Evolutionary conservation across 1,140 invertebrate species (phyloP).

Genomic region (Chrysomallon squamiferum): DNA sequence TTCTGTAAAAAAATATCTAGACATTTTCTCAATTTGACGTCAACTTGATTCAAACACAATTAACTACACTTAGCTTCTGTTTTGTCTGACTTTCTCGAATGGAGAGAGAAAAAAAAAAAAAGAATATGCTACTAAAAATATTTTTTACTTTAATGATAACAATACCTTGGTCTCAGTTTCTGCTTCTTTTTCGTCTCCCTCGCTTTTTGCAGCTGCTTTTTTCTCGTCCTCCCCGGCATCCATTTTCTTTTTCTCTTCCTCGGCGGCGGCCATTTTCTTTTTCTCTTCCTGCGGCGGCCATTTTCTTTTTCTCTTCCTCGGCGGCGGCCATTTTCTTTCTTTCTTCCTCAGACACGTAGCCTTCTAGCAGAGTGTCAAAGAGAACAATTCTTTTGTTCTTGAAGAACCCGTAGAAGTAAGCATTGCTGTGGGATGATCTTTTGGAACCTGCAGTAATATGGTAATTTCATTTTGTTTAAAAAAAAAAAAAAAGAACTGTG

Average conservation of each 20-base stretch:
- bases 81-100: too few species aligned
- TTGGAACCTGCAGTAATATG: slow-evolving; percentile 76
- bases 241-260: slow-evolving; percentile 7
- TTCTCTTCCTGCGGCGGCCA: slow-evolving; percentile 13
- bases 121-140: too few species aligned
- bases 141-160: too few species aligned
- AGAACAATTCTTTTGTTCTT: slow-evolving; percentile 98
- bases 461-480: too few species aligned
- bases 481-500: too few species aligned
- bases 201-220: slow-evolving; percentile 20
- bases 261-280: slow-evolving; percentile 2
- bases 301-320: slow-evolving; percentile 21
- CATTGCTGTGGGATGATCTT: slow-evolving; percentile 94
- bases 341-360: slow-evolving; percentile 63
- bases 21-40: too few species aligned
- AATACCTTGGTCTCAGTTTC: slow-evolving; percentile 28
- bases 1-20: too few species aligned
- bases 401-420: slow-evolving; percentile 98
- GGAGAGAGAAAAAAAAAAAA: too few species aligned
- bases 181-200: slow-evolving; percentile 64
- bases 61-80: too few species aligned
- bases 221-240: slow-evolving; percentile 22
- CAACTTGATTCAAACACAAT: too few species aligned
- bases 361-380: slow-evolving; percentile 92
- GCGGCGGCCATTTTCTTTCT: slow-evolving; percentile 25